Conservation (phyloP, 2,113 vertebrate genomes). For the Elaphurus davidianus region DNA sequence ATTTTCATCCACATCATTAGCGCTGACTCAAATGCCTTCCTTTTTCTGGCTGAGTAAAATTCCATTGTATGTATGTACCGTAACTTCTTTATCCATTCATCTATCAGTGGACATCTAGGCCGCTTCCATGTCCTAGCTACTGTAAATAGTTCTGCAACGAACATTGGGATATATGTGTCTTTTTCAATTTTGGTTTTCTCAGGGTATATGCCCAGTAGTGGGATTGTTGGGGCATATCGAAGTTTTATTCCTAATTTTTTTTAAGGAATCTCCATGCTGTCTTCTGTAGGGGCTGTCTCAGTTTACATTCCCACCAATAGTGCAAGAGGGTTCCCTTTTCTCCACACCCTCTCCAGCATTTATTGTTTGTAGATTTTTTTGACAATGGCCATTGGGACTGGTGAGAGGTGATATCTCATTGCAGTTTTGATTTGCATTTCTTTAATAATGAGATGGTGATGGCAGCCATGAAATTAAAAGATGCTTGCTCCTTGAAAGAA, state of each 20-base stretch:
- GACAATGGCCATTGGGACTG: neutral
- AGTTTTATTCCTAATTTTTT: neutral
- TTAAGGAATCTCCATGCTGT: neutral
- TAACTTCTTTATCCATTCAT: neutral
- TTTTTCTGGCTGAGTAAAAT: neutral
- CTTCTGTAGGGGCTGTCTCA: neutral
- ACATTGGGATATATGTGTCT: fast-evolving
- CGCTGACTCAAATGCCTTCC: neutral
- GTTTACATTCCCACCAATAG: neutral
- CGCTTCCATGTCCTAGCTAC: neutral
- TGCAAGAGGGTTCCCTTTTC: neutral
- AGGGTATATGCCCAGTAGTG: neutral
- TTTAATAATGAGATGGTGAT: no score
- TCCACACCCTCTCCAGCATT: neutral
- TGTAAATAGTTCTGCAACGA: neutral
- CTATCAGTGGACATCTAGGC: neutral
- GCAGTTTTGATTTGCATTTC: no score
- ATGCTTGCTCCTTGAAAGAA: no score
- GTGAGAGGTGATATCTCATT: neutral
- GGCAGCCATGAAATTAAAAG: no score
- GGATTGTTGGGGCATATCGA: neutral
- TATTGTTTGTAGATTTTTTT: neutral
- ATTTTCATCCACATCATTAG: neutral
- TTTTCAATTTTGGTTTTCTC: neutral
- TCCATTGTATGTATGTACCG: neutral